Evolutionary conservation across 2,797 vertebrate species (phyloP).

Genomic region (Pampus argenteus): DNA sequence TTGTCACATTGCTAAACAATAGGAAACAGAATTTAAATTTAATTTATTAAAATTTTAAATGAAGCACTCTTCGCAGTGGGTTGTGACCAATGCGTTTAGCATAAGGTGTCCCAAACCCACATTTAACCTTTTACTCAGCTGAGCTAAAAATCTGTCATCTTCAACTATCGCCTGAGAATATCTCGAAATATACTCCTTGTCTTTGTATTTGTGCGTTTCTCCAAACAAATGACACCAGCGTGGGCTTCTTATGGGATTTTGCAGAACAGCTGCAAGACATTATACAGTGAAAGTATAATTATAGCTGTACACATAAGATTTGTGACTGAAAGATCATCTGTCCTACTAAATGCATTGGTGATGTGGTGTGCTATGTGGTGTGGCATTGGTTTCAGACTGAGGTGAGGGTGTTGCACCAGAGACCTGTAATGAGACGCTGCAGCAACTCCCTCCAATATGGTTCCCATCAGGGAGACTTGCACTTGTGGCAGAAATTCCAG

Average conservation of each 20-base stretch:
- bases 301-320: conserved; percentile 37
- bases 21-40: conserved; percentile 5
- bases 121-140: conserved; percentile 28
- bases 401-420: conserved; percentile 57
- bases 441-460: conserved; percentile 73
- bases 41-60: too few relatives aligned
- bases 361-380: conserved; percentile 24
- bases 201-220: conserved; percentile 40
- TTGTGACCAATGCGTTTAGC: conserved; percentile 10
- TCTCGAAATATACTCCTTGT: conserved; percentile 16
- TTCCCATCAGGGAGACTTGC: conserved; percentile 83
- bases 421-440: conserved; percentile 71
- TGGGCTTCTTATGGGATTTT: conserved; percentile 43
- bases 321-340: conserved; percentile 34
- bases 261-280: conserved; percentile 58
- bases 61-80: neutral
- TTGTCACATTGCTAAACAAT: neutral
- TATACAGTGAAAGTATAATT: conserved; percentile 41
- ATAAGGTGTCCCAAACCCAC: conserved; percentile 1
- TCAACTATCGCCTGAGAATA: conserved; percentile 11
- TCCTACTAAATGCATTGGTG: conserved; percentile 8
- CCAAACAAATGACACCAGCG: conserved; percentile 46
- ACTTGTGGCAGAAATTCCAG: conserved; percentile 84
- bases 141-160: conserved; percentile 16
- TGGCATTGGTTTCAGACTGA: conserved; percentile 32